A percentile compares a stretch with the other conserved stretches of the same genome.
These are phyloP conservation scores for Pseudotriccus pelzelni DNA, from an alignment of 2,797 vertebrate genomes.

Conservation along the genomic window DNA sequence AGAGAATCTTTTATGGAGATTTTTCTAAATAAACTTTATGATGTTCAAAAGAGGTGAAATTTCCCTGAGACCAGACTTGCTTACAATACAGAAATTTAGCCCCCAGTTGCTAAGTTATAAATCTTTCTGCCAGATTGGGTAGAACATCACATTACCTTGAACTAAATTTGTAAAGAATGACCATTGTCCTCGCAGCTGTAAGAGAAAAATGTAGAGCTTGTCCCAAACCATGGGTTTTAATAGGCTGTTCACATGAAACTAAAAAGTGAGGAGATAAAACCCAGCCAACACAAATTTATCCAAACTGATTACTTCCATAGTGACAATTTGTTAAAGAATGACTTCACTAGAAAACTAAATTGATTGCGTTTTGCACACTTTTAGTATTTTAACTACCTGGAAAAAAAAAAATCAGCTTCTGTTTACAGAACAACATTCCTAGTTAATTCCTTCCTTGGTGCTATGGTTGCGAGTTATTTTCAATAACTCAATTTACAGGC, in stretches of 20 bases:
- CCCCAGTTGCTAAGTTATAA: constrained; percentile 57
- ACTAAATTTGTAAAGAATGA: constrained; percentile 69
- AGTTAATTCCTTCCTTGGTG: constrained; percentile 54
- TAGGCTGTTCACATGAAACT: constrained; percentile 23
- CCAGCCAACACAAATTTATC: constrained; percentile 20
- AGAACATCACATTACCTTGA: constrained; percentile 59
- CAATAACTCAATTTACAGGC: constrained; percentile 67
- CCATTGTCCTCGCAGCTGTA: constrained; percentile 48
- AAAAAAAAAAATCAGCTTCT: constrained; percentile 31
- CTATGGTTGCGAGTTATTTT: constrained; percentile 58
- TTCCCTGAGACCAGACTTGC: constrained; percentile 41
- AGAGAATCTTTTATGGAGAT: background rate
- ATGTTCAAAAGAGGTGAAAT: constrained; percentile 29
- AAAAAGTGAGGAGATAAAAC: constrained; percentile 33
- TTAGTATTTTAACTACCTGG: constrained; percentile 53
- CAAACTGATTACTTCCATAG: constrained; percentile 35
- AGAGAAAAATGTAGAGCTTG: constrained; percentile 48
- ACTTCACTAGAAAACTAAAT: constrained; percentile 25
- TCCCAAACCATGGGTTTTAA: constrained; percentile 39
- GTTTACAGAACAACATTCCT: constrained; percentile 42
- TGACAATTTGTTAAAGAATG: constrained; percentile 40
- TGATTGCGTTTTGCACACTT: constrained; percentile 37
- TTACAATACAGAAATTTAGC: constrained; percentile 59
- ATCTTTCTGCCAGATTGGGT: constrained; percentile 57
- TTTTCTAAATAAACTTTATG: constrained; percentile 10